These are phyloP conservation scores for Cheirogaleus major DNA, from an alignment of 2,797 vertebrate species.

Conservation along the genomic window DNA sequence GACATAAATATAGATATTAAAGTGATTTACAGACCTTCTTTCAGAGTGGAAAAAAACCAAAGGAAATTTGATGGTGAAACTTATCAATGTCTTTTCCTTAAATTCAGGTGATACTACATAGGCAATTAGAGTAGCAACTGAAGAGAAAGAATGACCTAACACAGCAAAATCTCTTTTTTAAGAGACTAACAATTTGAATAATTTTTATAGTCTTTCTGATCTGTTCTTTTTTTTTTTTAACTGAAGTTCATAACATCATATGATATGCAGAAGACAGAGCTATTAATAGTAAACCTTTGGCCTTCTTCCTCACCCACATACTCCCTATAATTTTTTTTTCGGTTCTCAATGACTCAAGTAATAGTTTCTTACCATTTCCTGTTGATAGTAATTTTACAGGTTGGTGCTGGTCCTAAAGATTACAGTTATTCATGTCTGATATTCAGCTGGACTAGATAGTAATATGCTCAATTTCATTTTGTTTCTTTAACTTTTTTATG, in stretches of 20 bases:
- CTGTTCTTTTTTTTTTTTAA: neutral
- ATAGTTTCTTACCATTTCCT: neutral
- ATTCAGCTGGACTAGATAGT: neutral
- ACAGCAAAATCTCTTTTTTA: neutral
- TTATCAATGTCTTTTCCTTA: neutral
- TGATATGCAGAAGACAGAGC: neutral
- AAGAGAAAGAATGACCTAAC: neutral
- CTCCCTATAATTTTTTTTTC: neutral
- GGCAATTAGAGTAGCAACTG: neutral
- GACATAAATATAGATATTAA: neutral
- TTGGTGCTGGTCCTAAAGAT: too few relatives aligned
- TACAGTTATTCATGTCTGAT: neutral
- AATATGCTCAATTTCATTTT: neutral
- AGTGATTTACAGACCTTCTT: neutral
- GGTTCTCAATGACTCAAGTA: neutral
- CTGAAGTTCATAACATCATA: neutral
- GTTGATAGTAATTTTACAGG: neutral
- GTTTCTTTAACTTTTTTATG: neutral
- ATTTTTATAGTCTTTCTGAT: neutral
- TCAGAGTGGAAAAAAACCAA: neutral
- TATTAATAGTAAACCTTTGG: neutral
- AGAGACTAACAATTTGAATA: neutral
- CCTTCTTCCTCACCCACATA: neutral
- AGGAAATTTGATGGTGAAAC: neutral
- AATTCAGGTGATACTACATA: neutral